Conservation (phyloP, 2,113 vertebrate species). For the Neomonachus schauinslandi region DNA sequence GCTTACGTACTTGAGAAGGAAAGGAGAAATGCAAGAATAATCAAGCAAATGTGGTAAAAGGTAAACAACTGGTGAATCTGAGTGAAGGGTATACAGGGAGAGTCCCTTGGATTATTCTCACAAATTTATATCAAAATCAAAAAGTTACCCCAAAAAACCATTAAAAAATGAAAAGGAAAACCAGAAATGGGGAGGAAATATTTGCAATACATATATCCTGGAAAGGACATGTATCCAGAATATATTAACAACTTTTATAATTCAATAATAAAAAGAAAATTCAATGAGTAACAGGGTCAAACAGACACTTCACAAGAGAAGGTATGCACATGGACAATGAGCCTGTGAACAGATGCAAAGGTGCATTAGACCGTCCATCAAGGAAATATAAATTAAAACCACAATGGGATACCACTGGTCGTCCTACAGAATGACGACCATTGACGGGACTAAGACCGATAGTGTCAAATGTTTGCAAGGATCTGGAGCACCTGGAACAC, state of each 20-base stretch:
- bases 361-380: no score
- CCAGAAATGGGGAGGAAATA: neutral
- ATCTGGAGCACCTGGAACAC: accelerated
- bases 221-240: neutral
- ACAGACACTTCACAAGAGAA: neutral
- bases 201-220: neutral
- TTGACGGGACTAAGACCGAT: accelerated
- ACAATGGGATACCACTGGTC: accelerated
- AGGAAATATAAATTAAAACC: neutral
- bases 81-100: accelerated
- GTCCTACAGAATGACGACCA: accelerated
- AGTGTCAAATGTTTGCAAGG: accelerated
- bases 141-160: neutral
- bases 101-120: neutral
- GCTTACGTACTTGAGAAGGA: neutral
- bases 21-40: neutral
- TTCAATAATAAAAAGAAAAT: neutral
- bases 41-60: no score
- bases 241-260: neutral
- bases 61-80: neutral
- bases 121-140: neutral
- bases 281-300: neutral
- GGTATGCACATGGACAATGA: neutral
- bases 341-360: neutral
- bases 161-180: neutral